These are phyloP conservation scores for Pseudobourletiella spinata DNA, from an alignment of 1,140 invertebrate species.

Conservation along the genomic window DNA sequence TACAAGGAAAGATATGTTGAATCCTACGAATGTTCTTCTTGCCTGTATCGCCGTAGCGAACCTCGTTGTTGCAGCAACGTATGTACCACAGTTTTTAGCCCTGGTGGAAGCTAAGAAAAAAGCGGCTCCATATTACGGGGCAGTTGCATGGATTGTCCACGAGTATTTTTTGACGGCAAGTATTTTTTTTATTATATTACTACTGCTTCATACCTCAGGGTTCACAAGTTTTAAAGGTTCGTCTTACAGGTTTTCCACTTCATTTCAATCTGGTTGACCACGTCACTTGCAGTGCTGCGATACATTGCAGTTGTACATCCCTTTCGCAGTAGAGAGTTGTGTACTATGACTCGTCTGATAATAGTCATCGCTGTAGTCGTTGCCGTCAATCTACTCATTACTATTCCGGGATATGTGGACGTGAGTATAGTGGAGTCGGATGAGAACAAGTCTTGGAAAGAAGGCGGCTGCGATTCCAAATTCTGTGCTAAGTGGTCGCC, in stretches of 20 bases:
- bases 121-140: not conserved
- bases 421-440: not conserved
- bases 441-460: not conserved
- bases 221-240: not conserved
- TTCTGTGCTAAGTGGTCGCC: not conserved
- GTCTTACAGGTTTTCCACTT: not conserved
- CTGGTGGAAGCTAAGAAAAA: not conserved
- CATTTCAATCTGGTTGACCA: not conserved
- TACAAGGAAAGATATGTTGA: not conserved
- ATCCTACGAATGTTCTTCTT: not conserved
- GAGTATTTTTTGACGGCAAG: not conserved
- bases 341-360: too few relatives aligned
- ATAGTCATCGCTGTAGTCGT: not conserved
- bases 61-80: not conserved
- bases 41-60: not conserved
- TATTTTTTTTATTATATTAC: not conserved
- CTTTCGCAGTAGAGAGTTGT: not conserved
- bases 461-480: not conserved
- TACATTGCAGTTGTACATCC: not conserved
- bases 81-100: not conserved
- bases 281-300: not conserved
- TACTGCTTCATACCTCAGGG: not conserved
- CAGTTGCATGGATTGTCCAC: not conserved
- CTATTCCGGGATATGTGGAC: not conserved
- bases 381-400: not conserved